Base-by-base conservation (phyloP, 2,113 vertebrate genomes). In the Microcebus tavaratra region DNA sequence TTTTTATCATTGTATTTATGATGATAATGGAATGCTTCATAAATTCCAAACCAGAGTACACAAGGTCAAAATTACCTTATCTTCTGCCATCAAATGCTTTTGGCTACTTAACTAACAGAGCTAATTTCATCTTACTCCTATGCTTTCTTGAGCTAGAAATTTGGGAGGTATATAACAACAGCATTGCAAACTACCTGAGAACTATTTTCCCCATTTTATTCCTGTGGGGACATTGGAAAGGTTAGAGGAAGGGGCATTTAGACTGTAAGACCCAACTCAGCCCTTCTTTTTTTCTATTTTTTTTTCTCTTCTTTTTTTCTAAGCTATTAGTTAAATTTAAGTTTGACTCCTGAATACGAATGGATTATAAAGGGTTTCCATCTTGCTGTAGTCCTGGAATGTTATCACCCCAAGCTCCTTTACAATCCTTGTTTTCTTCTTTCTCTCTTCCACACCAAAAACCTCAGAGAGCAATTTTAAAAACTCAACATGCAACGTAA, bases 401-500 rank as follows among this genome's bases (percentile, higher is more conserved):
- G 82, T 76, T 76, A 95, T 92, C 84, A 78, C 3, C n/a, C 42
- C 67, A 17, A 42, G 23, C 12, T 90, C 90, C 75, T 90, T 88
- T 65, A 81, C 48, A 68, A 90, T 21, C 21, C 59, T 81, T 50
- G 31, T 96, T 97, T 92, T 82, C 55, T 76, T 63, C 82, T 61
- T 17, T 90, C 57, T 63, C 20, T 88, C 39, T 23, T 92, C 75
- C 20, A 57, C 29, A 39, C 39, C 18, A 23, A 55, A 55, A 91
- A 92, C 15, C 29, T 85, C 91, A 85, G 91, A 88, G 90, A 97
- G 96, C 72, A 95, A 88, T 96, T 96, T 97, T 90, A 85, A 92
- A 90, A 94, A 92, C 94, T 81, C 90, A 84, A 88, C 18, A 18
- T 94, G 88, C 94, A 90, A 84, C 61, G n/a, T 88, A 72, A 45